Percentiles rank a stretch among this genome's conserved stretches.
These are phyloP conservation scores for Drosophila sulfurigaster DNA, from an alignment of 1,140 invertebrate species.

Conservation along the genomic window DNA sequence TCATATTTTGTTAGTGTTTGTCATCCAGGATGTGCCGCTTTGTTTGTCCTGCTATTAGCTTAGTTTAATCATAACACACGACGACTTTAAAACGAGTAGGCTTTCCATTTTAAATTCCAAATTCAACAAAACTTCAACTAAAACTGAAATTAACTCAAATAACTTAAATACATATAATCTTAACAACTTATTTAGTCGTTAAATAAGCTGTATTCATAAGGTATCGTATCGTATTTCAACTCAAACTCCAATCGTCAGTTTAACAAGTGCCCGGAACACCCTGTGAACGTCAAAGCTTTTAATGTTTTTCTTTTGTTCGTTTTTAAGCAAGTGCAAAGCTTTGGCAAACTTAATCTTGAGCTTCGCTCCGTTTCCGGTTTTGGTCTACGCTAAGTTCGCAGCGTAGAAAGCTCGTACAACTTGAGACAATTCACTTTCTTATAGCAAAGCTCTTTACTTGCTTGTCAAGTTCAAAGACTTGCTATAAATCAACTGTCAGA, in stretches of 20 bases:
- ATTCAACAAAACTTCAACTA: neutral
- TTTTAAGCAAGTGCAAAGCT: constrained; percentile 50
- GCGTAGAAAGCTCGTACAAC: constrained; percentile 34
- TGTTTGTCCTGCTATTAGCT: constrained; percentile 52
- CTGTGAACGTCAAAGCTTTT: constrained; percentile 31
- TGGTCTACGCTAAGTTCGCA: constrained; percentile 31
- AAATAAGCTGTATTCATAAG: no score
- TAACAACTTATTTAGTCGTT: no score
- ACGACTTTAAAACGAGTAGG: neutral
- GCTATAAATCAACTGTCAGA: neutral
- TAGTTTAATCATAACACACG: constrained; percentile 33
- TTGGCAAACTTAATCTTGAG: constrained; percentile 40
- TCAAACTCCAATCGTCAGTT: neutral
- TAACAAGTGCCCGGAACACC: constrained; percentile 18
- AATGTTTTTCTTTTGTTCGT: constrained; percentile 8
- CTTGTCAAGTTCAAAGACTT: constrained; percentile 5
- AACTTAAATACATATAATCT: no score
- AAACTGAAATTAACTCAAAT: neutral
- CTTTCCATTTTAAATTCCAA: neutral
- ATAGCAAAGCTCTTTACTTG: constrained; percentile 5
- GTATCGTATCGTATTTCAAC: neutral
- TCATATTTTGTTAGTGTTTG: constrained; percentile 62
- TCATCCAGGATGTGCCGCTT: constrained; percentile 43
- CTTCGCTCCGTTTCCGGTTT: constrained; percentile 63
- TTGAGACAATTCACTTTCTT: constrained; percentile 24